phyloP scores from a whole-genome alignment of 2,797 vertebrate genomes.

The Sebastes matsubarae region DNA sequence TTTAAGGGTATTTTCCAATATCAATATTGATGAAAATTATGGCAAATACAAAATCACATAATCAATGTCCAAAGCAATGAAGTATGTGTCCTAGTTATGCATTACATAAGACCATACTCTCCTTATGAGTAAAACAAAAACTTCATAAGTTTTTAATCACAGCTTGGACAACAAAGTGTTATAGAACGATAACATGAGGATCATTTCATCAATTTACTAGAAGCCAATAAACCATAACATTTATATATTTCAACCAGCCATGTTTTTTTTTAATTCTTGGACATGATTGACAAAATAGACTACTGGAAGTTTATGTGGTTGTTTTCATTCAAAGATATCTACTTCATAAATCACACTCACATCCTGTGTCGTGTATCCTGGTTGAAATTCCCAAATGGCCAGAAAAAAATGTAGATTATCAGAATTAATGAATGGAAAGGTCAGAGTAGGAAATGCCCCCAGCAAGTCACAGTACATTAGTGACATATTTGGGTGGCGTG shows the following conservation, averaged over 20 bases:
- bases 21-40: not conserved
- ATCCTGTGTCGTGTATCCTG: not conserved
- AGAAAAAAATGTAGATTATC: not conserved
- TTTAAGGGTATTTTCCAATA: not conserved
- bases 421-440: conserved; percentile 19
- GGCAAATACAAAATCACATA: not conserved
- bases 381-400: not conserved
- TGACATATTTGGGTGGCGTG: not conserved
- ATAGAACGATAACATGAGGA: not conserved
- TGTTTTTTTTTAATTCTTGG: not conserved
- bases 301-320: not conserved
- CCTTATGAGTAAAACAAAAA: not conserved
- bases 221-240: not conserved
- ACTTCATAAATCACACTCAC: not conserved
- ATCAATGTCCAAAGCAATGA: not conserved
- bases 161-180: not conserved
- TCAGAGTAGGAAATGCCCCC: not conserved
- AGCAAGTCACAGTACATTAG: conserved; percentile 6
- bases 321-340: not conserved
- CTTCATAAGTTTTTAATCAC: not conserved
- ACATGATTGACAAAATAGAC: not conserved
- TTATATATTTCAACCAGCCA: not conserved
- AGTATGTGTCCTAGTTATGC: not conserved
- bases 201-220: not conserved
- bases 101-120: not conserved